A percentile compares a stretch with the other conserved stretches of the same genome.
Conservation (phyloP, 2,888 invertebrate genomes). For the Drosophila melanosoma region DNA sequence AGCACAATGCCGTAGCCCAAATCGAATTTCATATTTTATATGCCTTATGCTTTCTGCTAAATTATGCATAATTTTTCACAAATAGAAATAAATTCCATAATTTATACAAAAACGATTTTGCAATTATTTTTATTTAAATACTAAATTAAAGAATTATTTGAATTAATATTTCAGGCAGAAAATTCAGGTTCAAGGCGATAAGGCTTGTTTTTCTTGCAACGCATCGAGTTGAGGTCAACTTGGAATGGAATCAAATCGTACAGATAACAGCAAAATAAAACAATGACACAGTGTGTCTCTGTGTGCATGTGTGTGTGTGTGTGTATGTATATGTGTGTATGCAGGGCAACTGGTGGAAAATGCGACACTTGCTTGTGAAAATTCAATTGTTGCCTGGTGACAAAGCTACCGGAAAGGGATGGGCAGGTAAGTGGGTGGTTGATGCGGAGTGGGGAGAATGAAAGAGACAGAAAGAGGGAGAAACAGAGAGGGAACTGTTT, state of each 20-base stretch:
- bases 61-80: too few species aligned
- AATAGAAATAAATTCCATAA: neutral
- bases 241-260: constrained; percentile 32
- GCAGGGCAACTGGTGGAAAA: constrained; percentile 42
- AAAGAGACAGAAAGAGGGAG: too few species aligned
- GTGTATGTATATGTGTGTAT: constrained; percentile 8
- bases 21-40: too few species aligned
- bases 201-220: constrained; percentile 2
- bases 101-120: neutral
- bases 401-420: neutral
- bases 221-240: constrained; percentile 17
- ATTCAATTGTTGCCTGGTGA: constrained; percentile 41
- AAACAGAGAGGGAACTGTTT: neutral
- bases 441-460: neutral
- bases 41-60: too few species aligned
- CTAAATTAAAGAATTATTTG: neutral
- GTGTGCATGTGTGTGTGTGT: neutral
- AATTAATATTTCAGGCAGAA: constrained; percentile 4
- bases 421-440: constrained; percentile 2
- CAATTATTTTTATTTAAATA: neutral
- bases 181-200: neutral
- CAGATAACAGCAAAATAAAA: constrained; percentile 34
- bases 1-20: neutral
- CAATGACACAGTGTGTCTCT: neutral
- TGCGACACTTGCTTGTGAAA: constrained; percentile 45